Conservation (phyloP, 1,140 invertebrate species). For the Paracyclopina nana region DNA sequence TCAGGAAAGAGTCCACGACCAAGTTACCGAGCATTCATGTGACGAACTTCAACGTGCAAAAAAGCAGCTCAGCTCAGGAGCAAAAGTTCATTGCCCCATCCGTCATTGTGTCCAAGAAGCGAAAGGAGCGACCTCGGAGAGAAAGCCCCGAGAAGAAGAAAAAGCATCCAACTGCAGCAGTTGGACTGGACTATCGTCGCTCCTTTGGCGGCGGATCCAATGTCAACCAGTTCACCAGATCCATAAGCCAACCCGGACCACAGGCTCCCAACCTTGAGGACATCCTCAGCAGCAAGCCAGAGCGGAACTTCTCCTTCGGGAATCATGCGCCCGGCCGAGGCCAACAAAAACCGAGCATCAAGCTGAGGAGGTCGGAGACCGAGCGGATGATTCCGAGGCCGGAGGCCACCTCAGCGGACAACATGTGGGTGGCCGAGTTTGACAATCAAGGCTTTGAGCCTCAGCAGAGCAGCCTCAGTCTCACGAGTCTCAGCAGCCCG, state of each 20-base stretch:
- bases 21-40: neutral
- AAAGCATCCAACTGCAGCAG: neutral
- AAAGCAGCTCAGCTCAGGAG: neutral
- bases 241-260: slow-evolving; percentile 1
- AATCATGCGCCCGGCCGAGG: neutral
- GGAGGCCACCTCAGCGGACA: no score
- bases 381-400: neutral
- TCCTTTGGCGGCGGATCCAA: neutral
- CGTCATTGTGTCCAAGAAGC: neutral
- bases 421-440: no score
- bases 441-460: no score
- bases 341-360: slow-evolving; percentile 2
- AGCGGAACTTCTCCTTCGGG: neutral
- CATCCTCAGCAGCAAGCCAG: neutral
- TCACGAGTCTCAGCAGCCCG: no score
- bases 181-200: neutral
- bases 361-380: neutral
- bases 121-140: neutral
- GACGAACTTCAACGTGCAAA: neutral
- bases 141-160: neutral
- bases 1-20: no score
- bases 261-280: neutral
- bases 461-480: no score
- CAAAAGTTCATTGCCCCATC: neutral
- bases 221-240: neutral